Conservation (phyloP, 2,797 vertebrate species). For the Aldrovandia affinis region DNA sequence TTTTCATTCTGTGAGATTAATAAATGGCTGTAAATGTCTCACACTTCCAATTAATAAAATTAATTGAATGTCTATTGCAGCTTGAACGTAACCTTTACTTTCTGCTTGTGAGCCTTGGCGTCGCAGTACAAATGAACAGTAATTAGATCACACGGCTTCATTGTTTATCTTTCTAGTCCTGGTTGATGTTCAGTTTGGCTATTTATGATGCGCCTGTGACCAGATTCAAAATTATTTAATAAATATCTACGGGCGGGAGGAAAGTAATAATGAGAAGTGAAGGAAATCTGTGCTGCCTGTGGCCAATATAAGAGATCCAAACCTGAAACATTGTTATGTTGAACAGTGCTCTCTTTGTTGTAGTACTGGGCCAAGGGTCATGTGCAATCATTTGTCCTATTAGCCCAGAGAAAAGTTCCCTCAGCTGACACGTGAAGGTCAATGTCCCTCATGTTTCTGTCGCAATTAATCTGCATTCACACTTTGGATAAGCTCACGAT, state of each 20-base stretch:
- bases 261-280: background rate
- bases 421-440: background rate
- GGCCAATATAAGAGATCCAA: background rate
- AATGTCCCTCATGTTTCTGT: background rate
- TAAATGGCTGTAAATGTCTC: conserved; percentile 3
- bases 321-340: background rate
- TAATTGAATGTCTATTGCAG: background rate
- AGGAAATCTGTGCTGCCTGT: background rate
- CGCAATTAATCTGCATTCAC: background rate
- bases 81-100: conserved; percentile 10
- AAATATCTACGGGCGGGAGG: background rate
- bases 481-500: background rate
- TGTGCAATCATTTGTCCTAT: background rate
- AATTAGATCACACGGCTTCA: no score
- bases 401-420: background rate
- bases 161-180: background rate
- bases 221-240: background rate
- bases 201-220: background rate
- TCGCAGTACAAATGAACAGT: no score
- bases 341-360: background rate
- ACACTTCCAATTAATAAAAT: conserved; percentile 16
- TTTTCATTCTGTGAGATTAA: conserved; percentile 7
- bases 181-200: background rate
- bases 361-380: background rate
- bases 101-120: background rate